phyloP scores from a whole-genome alignment of 2,888 invertebrate genomes.

The Hanleya hanleyi region DNA sequence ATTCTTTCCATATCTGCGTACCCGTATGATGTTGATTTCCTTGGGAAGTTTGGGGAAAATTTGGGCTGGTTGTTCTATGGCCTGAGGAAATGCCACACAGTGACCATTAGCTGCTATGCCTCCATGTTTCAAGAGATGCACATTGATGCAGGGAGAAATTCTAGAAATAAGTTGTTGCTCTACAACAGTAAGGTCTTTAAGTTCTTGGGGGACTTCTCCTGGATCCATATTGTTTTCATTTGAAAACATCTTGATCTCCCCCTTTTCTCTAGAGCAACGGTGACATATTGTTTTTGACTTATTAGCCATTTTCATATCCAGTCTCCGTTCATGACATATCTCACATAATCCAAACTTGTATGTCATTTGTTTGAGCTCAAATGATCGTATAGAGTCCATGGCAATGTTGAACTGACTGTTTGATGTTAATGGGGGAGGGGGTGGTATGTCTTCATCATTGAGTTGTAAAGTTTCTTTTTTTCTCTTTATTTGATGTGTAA shows the following conservation, averaged over 20 bases:
- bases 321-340: too few species aligned
- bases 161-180: conserved; percentile 19
- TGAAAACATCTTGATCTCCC: conserved; percentile 37
- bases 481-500: too few species aligned
- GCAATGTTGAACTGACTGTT: too few species aligned
- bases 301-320: too few species aligned
- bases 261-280: too few species aligned
- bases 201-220: conserved; percentile 13
- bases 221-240: conserved; percentile 31
- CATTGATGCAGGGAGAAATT: conserved; percentile 12
- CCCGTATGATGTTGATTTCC: conserved; percentile 30
- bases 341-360: too few species aligned
- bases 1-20: conserved; percentile 33
- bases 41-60: conserved; percentile 15
- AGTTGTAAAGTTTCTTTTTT: too few species aligned
- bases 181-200: neutral
- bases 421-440: neutral
- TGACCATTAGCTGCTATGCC: conserved; percentile 18
- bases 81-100: conserved; percentile 20
- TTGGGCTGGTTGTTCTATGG: neutral
- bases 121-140: conserved; percentile 18
- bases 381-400: too few species aligned
- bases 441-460: too few species aligned
- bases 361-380: too few species aligned
- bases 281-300: too few species aligned